Conservation (phyloP, 2,888 invertebrate genomes). For the Polymixis lichenea region DNA sequence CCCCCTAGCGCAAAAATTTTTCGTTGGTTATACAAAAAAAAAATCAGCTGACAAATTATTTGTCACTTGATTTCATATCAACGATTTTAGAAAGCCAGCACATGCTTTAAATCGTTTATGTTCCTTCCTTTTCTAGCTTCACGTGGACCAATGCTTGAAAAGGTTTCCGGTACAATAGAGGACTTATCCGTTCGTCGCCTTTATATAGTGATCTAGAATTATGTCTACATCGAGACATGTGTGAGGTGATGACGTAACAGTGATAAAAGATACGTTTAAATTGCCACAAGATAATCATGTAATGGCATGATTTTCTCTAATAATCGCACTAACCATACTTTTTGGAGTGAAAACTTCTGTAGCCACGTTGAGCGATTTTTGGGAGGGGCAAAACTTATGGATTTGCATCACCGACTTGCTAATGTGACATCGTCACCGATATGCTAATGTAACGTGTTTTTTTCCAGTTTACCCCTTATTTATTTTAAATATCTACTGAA, state of each 20-base stretch:
- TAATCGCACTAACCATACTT: background rate
- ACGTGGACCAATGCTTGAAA: background rate
- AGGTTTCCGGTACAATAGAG: constrained; percentile 33
- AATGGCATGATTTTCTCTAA: too few species aligned
- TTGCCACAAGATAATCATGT: background rate
- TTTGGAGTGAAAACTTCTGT: background rate
- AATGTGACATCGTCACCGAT: too few species aligned
- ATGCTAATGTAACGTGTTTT: too few species aligned
- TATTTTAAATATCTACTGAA: background rate
- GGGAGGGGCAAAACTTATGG: too few species aligned
- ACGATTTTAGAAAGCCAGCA: background rate
- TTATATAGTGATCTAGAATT: constrained; percentile 23
- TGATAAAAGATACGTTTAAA: background rate
- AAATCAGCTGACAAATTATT: too few species aligned
- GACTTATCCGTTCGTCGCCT: constrained; percentile 26
- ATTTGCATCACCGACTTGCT: too few species aligned
- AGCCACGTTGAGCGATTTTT: too few species aligned
- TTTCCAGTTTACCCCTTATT: background rate
- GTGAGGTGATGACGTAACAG: constrained; percentile 10
- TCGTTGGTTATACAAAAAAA: too few species aligned
- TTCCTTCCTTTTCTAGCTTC: background rate
- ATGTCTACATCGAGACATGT: constrained; percentile 18
- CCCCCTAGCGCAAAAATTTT: too few species aligned
- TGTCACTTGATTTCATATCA: background rate
- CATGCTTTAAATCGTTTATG: background rate